Conservation (phyloP, 2,888 invertebrate genomes). For the Palloptera scutellata region DNA sequence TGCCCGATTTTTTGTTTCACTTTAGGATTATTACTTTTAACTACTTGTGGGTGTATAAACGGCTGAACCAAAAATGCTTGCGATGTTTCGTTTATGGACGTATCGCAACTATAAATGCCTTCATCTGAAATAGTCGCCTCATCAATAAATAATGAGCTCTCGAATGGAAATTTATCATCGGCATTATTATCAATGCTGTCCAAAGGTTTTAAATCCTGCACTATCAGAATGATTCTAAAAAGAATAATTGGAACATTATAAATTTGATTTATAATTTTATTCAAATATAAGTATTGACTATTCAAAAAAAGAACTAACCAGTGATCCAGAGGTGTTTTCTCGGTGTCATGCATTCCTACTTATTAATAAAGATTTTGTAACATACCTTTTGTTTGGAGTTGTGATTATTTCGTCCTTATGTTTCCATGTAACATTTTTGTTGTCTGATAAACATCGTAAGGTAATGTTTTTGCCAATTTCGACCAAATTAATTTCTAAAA, state of each 20-base stretch:
- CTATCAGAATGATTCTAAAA: constrained; percentile 16
- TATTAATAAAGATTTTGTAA: not conserved
- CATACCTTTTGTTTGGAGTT: constrained; percentile 65
- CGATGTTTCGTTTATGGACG: constrained; percentile 58
- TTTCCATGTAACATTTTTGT: constrained; percentile 69
- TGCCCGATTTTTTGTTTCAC: constrained; percentile 67
- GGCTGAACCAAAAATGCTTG: constrained; percentile 47
- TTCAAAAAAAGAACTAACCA: too few relatives aligned
- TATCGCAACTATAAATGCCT: constrained; percentile 70
- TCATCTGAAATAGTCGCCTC: constrained; percentile 68
- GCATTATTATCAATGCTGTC: constrained; percentile 43
- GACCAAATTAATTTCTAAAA: constrained; percentile 50
- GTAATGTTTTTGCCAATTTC: constrained; percentile 66
- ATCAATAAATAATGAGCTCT: constrained; percentile 64
- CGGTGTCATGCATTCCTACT: not conserved
- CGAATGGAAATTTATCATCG: constrained; percentile 13
- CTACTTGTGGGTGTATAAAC: constrained; percentile 64
- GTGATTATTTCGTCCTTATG: constrained; percentile 68
- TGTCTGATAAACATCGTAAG: constrained; percentile 67
- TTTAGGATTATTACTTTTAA: constrained; percentile 59
- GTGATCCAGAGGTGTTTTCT: not conserved
- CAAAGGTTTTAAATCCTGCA: constrained; percentile 34
- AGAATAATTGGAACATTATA: constrained; percentile 35
- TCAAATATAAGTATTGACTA: too few relatives aligned
- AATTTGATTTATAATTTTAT: not conserved